A percentile compares a stretch with the other conserved stretches of the same genome.
Conservation (phyloP, 1,140 invertebrate species). For the Aphis craccivora region DNA sequence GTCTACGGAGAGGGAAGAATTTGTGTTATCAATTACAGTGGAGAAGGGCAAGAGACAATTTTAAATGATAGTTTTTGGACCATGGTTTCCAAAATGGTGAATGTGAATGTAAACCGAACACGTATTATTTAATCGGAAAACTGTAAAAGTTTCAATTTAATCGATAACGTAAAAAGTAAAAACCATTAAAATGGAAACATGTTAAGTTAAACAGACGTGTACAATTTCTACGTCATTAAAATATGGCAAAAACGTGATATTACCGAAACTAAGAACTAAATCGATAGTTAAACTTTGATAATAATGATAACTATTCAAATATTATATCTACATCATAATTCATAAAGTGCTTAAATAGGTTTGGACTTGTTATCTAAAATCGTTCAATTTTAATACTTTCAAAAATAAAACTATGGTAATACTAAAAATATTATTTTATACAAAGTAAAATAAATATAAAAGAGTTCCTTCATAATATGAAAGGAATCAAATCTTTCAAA, state of each 20-base stretch:
- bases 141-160: slow-evolving; percentile 10
- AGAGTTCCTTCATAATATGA: not conserved
- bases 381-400: not conserved
- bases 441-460: not conserved
- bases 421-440: not conserved
- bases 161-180: slow-evolving; percentile 22
- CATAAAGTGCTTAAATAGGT: not conserved
- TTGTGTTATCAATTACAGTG: not conserved
- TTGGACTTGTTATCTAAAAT: not conserved
- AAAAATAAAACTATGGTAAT: not conserved
- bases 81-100: not conserved
- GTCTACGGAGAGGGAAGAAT: not conserved
- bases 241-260: not conserved
- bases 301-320: slow-evolving; percentile 23
- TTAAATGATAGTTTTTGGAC: not conserved
- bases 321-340: not conserved
- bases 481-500: not conserved
- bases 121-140: not conserved
- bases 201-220: slow-evolving; percentile 1
- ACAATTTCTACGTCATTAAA: not conserved
- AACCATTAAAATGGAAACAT: not conserved
- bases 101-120: not conserved
- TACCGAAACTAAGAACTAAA: not conserved
- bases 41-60: not conserved
- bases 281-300: not conserved